Percentiles rank a stretch among this genome's conserved stretches.
Evolutionary conservation across 2,888 invertebrate genomes (phyloP).

Genomic region (Acronicta psi): DNA sequence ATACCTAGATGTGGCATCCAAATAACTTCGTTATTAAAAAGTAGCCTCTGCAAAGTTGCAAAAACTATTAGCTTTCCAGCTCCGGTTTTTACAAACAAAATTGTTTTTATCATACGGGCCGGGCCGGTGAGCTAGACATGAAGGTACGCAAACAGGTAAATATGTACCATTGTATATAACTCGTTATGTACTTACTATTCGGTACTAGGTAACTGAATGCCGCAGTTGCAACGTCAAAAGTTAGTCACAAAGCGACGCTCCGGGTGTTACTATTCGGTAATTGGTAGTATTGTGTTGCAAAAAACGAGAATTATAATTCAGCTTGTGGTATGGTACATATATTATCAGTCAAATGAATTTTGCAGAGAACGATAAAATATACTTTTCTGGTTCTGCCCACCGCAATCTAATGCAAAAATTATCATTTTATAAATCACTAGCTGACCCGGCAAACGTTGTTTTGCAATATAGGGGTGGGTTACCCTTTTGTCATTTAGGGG

Average conservation of each 20-base stretch:
- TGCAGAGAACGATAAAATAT: no score
- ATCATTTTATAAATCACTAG: no score
- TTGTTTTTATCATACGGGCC: conserved; percentile 21
- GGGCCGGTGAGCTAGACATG: background rate
- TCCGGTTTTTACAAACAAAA: conserved; percentile 22
- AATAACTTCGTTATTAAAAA: background rate
- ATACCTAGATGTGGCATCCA: background rate
- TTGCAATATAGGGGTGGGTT: no score
- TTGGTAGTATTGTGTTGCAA: conserved; percentile 16
- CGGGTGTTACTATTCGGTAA: conserved; percentile 34
- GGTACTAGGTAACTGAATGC: conserved; percentile 8
- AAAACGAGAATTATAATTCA: background rate
- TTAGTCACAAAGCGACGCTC: conserved; percentile 27
- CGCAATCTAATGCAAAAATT: no score
- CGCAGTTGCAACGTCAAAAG: conserved; percentile 26
- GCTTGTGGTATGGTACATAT: no score
- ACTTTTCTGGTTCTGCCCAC: no score
- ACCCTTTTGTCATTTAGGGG: no score
- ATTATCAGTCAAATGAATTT: no score
- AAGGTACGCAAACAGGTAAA: conserved; percentile 16
- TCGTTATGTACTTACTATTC: conserved; percentile 13
- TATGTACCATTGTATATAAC: conserved; percentile 7
- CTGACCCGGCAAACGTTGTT: no score
- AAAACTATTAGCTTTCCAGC: background rate
- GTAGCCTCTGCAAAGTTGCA: conserved; percentile 2